Base-by-base conservation (phyloP, 2,113 vertebrate genomes). In the Anarhynchus alexandrinus region DNA sequence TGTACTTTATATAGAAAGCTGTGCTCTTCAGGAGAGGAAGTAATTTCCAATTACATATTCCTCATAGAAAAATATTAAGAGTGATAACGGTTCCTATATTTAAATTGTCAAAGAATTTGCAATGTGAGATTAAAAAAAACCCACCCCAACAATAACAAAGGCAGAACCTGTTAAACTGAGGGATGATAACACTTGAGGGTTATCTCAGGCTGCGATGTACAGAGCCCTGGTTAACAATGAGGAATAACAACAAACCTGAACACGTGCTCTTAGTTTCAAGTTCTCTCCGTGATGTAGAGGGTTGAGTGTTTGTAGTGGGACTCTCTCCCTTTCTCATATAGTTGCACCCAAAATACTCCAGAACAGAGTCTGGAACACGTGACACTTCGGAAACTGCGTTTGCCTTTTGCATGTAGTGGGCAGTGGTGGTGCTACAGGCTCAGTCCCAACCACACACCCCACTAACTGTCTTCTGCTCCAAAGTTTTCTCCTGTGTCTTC, bases 101-200 rank as follows among this genome's bases (percentile, higher is more conserved):
- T 94, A 95, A 78, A 78, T 58, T n/a, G 64, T 61, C 25, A 90
- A 54, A 86, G 78, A 49, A 81, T 84, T 92, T 89, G 17, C 76
- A 81, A n/a, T 62, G 42, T 83, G 67, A 65, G n/a, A 86, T 77
- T 62, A 51, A 82, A 84, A 71, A 72, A 51, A 6, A 42, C 17
- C 0, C 3, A 32, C 7, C 5, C 17, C 57, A 82, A 55, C 38
- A 67, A 34, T 43, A 71, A n/a, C 57, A 73, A 70, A 61, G 67
- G 27, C 54, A 30, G 64, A 86, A 52, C 12, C 27, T 1, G 45
- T 52, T 55, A 65, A 91, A 72, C 59, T 27, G 47, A 51, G 65
- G 29, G 59, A 36, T 72, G 38, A 21, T 36, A 71, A 66, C 36
- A 47, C 47, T 61, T 47, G 10, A 11, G 0, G 6, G 18, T 78